Base-by-base conservation (phyloP, 1,140 invertebrate genomes). In the Ruditapes philippinarum region DNA sequence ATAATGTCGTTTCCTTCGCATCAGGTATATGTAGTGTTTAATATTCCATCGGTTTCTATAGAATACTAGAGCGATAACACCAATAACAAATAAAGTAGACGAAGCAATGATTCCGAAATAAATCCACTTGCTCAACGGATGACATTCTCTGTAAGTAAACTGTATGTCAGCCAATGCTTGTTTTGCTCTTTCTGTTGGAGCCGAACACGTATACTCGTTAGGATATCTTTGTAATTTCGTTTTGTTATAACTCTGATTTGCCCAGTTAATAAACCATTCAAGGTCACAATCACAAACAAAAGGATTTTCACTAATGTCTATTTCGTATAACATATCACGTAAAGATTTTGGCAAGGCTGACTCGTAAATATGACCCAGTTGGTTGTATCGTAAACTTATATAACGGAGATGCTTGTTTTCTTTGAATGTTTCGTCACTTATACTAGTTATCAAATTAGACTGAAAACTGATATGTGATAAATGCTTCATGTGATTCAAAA, bases 31-130 rank as follows among this genome's bases (percentile, higher is more conserved):
- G 19, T 65, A 65, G 33, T 65, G 62, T 31, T 65, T 65, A 65
- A 65, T 65, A 36, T 65, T 65, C 62, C 62, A 65, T 65, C 62
- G 28, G 33, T 65, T 65, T 65, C 62, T 31, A 31, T 65, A 65
- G 28, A 65, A 9, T 31, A 65, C 1, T 7, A 65, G 1, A 14
- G 3, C 28, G 11, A n/a, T 14, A 31, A 65, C 4, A 31, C 2
- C 33, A 31, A 65, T 14, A 3, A 65, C 33, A 65, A 65, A 5
- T n/a, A 31, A 7, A 33, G 3, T 31, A 65, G 62, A 28, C 25
- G 28, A 31, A n/a, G 28, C 62, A 36, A 65, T 65, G 33, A 65
- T 3, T 12, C 4, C 62, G n/a, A 31, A 31, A n/a, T 28, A 65
- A 14, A 33, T 36, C 25, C 28, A 36, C 11, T 5, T 3, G 19